Conservation (phyloP, 2,113 vertebrate species). For the Rhipidura dahli region DNA sequence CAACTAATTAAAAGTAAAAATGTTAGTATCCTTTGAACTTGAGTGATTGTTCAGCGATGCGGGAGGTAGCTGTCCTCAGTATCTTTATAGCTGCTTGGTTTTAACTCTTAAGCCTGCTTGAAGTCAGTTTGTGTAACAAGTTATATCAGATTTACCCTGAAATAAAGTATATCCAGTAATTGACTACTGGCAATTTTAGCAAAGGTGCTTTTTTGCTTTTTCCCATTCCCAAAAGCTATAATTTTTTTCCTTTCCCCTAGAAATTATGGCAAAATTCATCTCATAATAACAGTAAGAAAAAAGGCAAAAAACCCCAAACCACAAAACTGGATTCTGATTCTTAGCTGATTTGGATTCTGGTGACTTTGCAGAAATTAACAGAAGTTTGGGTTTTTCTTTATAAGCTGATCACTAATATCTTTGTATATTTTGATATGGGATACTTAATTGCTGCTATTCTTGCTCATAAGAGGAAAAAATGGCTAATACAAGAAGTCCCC, state of each 20-base stretch:
- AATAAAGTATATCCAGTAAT: background rate
- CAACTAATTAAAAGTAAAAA: conserved; percentile 70
- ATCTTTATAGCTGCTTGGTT: conserved; percentile 49
- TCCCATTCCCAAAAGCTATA: background rate
- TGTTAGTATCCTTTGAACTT: conserved; percentile 54
- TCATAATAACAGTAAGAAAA: background rate
- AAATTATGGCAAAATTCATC: background rate
- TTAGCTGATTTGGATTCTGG: background rate
- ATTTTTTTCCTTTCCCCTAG: background rate
- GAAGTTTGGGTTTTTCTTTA: background rate
- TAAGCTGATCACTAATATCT: background rate
- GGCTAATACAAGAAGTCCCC: background rate
- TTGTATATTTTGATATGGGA: background rate
- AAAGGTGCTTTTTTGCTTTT: background rate
- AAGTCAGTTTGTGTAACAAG: background rate
- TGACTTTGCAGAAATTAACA: background rate
- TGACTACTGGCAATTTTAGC: background rate
- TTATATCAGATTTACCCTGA: background rate
- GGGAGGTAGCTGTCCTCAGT: background rate
- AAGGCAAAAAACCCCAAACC: background rate
- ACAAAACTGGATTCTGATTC: background rate
- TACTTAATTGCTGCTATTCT: background rate
- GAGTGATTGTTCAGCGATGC: conserved; percentile 46
- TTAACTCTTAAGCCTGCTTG: conserved; percentile 37
- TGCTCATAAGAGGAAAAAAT: background rate